Evolutionary conservation across 2,797 vertebrate species (phyloP).

Genomic region (Mastacembelus armatus): DNA sequence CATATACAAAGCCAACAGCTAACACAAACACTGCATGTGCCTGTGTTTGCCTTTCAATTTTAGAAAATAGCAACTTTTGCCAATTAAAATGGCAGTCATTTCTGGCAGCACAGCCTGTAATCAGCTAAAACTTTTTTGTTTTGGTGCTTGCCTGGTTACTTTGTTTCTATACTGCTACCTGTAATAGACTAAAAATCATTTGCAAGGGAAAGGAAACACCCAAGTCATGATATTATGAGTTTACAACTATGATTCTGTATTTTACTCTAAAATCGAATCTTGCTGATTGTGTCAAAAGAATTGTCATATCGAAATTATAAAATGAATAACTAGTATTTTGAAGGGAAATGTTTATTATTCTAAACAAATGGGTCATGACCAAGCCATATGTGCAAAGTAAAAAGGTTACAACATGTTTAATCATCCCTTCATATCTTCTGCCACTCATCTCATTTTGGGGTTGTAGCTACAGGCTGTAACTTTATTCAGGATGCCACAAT

Average conservation of each 20-base stretch:
- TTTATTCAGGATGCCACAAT: background rate
- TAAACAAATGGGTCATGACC: background rate
- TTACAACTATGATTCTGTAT: too few relatives aligned
- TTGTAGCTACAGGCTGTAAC: slow-evolving; percentile 4
- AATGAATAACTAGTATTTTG: too few relatives aligned
- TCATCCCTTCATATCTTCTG: background rate
- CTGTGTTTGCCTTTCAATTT: slow-evolving; percentile 3
- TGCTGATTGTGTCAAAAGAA: background rate
- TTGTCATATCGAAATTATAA: too few relatives aligned
- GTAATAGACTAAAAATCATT: too few relatives aligned
- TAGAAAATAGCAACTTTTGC: too few relatives aligned
- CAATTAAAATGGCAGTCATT: too few relatives aligned
- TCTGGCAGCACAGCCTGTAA: background rate
- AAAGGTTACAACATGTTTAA: background rate
- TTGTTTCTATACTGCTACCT: too few relatives aligned
- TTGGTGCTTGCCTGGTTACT: background rate
- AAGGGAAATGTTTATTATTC: background rate
- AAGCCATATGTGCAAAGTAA: background rate
- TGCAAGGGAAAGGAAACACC: too few relatives aligned
- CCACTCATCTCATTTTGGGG: background rate
- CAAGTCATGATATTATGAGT: too few relatives aligned
- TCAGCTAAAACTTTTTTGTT: background rate
- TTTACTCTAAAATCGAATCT: too few relatives aligned
- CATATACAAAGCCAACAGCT: slow-evolving; percentile 27
- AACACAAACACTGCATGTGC: slow-evolving; percentile 28